Conservation (phyloP, 2,797 vertebrate species). For the Falco rusticolus region DNA sequence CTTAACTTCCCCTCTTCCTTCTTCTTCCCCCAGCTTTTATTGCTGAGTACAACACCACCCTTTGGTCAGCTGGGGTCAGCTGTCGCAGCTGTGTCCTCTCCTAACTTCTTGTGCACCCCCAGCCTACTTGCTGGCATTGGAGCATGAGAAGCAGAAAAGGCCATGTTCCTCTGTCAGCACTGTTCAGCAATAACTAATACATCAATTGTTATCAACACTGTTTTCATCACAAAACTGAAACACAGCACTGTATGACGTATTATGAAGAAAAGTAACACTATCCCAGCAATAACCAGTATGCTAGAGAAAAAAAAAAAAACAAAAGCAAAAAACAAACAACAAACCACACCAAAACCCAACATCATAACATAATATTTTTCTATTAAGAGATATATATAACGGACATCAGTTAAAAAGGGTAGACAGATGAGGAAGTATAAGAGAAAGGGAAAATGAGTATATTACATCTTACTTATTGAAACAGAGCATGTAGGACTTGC, state of each 20-base stretch:
- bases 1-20: fast-evolving
- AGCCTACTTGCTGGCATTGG: fast-evolving
- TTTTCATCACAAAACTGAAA: background rate
- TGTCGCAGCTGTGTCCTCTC: background rate
- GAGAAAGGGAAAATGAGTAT: background rate
- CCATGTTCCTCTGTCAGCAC: background rate
- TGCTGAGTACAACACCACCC: background rate
- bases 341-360: background rate
- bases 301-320: background rate
- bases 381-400: background rate
- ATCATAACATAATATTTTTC: background rate
- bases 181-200: background rate
- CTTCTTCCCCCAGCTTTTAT: background rate
- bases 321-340: background rate
- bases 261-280: background rate
- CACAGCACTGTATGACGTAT: background rate
- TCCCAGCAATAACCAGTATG: background rate
- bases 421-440: background rate
- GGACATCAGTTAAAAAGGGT: background rate
- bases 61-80: background rate
- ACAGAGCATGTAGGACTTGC: background rate
- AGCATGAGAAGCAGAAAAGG: background rate
- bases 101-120: fast-evolving
- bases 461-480: background rate
- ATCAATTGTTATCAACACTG: background rate